phyloP scores from a whole-genome alignment of 2,113 vertebrate species.

The Alces alces region DNA sequence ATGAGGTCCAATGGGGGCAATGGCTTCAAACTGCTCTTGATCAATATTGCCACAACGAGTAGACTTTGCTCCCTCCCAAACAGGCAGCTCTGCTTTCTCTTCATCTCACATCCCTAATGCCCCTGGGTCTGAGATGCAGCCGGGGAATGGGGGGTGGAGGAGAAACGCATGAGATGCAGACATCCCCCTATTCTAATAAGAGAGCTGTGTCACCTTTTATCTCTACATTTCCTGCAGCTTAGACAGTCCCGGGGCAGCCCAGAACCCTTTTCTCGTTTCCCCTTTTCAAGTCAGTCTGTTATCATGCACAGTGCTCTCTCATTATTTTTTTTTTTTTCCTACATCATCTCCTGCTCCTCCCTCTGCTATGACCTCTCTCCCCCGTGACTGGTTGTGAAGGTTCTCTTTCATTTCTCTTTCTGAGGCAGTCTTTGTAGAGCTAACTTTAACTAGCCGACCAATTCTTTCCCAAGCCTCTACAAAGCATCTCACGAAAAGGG shows the following conservation, averaged over 20 bases:
- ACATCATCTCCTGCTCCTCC: constrained; percentile 51
- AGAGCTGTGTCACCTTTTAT: constrained; percentile 17
- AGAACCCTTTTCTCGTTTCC: constrained; percentile 7
- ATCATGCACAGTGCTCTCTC: constrained; percentile 29
- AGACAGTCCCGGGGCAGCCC: not conserved
- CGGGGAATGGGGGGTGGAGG: not conserved
- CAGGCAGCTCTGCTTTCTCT: not conserved
- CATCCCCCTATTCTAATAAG: constrained; percentile 8
- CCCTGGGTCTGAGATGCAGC: constrained; percentile 11
- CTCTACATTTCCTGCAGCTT: constrained; percentile 15
- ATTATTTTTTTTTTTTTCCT: constrained; percentile 31
- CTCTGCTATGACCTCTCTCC: constrained; percentile 49
- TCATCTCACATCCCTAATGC: not conserved
- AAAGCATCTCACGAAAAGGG: constrained; percentile 1
- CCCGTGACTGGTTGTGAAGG: not conserved
- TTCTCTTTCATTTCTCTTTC: constrained; percentile 54
- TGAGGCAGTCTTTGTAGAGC: constrained; percentile 14
- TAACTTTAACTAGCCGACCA: constrained; percentile 25
- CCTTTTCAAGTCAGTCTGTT: constrained; percentile 33
- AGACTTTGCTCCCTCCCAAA: not conserved
- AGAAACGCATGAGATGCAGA: not conserved
- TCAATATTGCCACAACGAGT: not conserved
- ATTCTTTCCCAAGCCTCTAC: constrained; percentile 14
- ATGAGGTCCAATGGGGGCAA: constrained; percentile 5
- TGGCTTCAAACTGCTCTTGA: not conserved